A percentile compares a stretch with the other conserved stretches of the same genome.
Evolutionary conservation across 2,888 invertebrate species (phyloP).

Genomic region (Lacanobia wlatinum): DNA sequence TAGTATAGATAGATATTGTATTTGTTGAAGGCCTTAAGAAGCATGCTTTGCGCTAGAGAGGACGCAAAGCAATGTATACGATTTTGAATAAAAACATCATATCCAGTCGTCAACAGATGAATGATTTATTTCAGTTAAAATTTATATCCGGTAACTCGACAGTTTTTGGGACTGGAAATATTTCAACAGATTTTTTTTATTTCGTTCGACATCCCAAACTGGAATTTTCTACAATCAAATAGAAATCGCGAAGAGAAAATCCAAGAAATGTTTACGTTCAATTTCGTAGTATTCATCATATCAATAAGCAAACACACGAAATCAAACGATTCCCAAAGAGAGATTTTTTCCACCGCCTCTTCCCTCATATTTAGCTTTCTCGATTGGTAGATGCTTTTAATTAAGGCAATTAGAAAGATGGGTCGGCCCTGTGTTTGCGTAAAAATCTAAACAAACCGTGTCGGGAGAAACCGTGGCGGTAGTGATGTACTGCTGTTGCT

Average conservation of each 20-base stretch:
- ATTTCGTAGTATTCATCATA: slow-evolving; percentile 29
- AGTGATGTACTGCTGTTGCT: slow-evolving; percentile 59
- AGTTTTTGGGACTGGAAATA: neutral
- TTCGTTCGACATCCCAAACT: neutral
- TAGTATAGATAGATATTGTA: too few relatives aligned
- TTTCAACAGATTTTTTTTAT: neutral
- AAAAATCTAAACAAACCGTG: slow-evolving; percentile 89
- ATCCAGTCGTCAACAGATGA: neutral
- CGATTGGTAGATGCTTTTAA: slow-evolving; percentile 84
- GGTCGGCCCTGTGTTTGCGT: slow-evolving; percentile 84
- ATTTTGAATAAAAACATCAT: neutral
- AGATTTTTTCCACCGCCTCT: slow-evolving; percentile 52
- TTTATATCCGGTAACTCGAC: neutral
- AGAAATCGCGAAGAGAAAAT: neutral
- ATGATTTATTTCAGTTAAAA: slow-evolving; percentile 9
- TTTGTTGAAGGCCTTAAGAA: slow-evolving; percentile 15
- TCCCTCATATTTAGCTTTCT: slow-evolving; percentile 70
- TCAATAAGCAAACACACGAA: slow-evolving; percentile 45
- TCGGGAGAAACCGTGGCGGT: slow-evolving; percentile 69
- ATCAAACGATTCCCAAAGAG: slow-evolving; percentile 59
- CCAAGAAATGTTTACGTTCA: neutral
- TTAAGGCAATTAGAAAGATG: slow-evolving; percentile 90
- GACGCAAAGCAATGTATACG: neutral
- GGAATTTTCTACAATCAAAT: neutral
- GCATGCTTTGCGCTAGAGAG: slow-evolving; percentile 14